Conservation (phyloP, 2,113 vertebrate genomes). For the Porphyrio hochstetteri region DNA sequence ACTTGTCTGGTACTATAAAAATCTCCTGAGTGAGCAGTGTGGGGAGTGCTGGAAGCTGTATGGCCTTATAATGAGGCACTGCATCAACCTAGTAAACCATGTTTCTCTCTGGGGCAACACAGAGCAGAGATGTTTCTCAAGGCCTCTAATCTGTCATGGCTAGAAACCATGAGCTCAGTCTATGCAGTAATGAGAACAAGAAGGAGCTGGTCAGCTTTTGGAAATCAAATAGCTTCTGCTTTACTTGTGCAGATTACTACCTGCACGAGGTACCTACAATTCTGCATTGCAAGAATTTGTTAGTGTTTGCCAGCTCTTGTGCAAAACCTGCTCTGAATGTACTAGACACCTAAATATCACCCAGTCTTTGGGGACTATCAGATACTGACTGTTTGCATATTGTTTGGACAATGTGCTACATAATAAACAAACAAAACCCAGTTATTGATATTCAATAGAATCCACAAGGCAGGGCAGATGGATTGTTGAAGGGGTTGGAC, state of each 20-base stretch:
- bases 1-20: background rate
- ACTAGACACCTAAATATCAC: background rate
- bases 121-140: background rate
- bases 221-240: background rate
- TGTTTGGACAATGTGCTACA: background rate
- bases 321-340: background rate
- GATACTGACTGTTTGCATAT: background rate
- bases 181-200: background rate
- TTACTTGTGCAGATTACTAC: background rate
- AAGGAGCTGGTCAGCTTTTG: background rate
- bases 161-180: background rate
- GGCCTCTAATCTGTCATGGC: background rate
- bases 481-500: background rate
- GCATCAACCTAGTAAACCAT: background rate
- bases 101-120: background rate
- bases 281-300: background rate
- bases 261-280: background rate
- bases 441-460: background rate
- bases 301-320: background rate
- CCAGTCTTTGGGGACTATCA: background rate
- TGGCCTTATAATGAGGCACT: background rate
- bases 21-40: background rate
- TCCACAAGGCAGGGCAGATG: conserved; percentile 40
- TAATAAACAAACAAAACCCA: background rate
- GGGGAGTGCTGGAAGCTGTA: background rate